Base-by-base conservation (phyloP, 2,113 vertebrate species). In the Lepus europaeus region DNA sequence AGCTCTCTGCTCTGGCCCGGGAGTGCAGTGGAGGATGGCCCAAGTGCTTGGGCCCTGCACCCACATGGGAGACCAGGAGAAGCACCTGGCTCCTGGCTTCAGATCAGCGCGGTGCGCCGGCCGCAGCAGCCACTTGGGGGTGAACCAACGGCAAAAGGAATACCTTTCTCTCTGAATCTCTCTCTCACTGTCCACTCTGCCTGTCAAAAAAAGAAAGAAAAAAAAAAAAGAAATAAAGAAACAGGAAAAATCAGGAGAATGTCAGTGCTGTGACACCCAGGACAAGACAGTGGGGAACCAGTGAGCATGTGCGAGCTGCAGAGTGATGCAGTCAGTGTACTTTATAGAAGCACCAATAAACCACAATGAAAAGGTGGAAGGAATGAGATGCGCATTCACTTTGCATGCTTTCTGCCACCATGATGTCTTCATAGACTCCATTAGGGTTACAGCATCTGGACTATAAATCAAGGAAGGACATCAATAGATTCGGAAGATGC, bases 391-490 rank as follows among this genome's bases (percentile, higher is more conserved):
- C 3, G 13, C 33, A 20, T 64, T 6, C 31, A 22, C 39, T 33
- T 9, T 61, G 27, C 80, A 6, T 80, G 39, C 16, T 84, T 49
- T 79, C n/a, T 90, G 49, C 56, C 74, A n/a, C 56, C 19, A 13
- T 2, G 27, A 33, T 36, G 14, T 63, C 59, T 88, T 84, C 83
- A 63, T 45, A 51, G 61, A 89, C 63, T 77, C 59, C 78, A 39
- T 68, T 68, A 92, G 66, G 45, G 6, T 20, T 78, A 17, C 7
- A 69, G n/a, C 70, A 94, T 80, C 85, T 90, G 23, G 66, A 90
- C 70, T 95, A 68, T 74, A 76, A 88, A 76, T 87, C 51, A 92
- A 92, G 64, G 19, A 89, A 72, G 87, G 20, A 45, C 17, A 14
- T 17, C 12, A 63, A 72, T 36, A 70, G 53, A 78, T 77, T 92